These are phyloP conservation scores for Galemys pyrenaicus DNA, from an alignment of 2,113 vertebrate genomes.

Conservation along the genomic window DNA sequence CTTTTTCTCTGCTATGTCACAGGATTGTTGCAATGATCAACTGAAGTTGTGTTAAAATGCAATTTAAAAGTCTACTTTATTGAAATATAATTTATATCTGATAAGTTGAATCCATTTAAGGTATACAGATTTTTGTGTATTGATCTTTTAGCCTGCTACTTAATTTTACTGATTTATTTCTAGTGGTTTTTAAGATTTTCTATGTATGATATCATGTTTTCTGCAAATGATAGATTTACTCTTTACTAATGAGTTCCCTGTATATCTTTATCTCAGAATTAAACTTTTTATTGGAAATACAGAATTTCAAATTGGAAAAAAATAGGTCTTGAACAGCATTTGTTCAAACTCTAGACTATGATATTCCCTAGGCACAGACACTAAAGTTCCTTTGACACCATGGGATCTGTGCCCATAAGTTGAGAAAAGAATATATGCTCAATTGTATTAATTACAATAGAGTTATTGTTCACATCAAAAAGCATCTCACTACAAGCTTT, in stretches of 20 bases:
- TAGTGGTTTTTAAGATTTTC: too few species aligned
- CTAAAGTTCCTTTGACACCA: conserved; percentile 35
- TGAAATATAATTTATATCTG: neutral
- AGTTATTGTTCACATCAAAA: conserved; percentile 75
- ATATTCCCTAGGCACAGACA: neutral
- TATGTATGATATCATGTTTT: too few species aligned
- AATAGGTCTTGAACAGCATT: neutral
- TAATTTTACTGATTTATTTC: too few species aligned
- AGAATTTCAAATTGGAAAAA: too few species aligned
- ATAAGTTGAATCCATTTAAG: neutral
- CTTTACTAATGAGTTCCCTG: too few species aligned
- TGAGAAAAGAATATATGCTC: conserved; percentile 60
- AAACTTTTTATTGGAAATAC: too few species aligned
- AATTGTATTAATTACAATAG: conserved; percentile 66
- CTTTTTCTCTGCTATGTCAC: neutral
- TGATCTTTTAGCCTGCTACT: too few species aligned
- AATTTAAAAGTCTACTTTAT: neutral
- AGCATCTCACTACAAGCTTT: conserved; percentile 54
- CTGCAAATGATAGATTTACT: too few species aligned
- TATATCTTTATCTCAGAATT: neutral
- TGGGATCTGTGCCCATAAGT: conserved; percentile 58
- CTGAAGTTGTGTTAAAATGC: neutral
- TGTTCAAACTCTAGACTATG: conserved; percentile 46
- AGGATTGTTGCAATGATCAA: neutral
- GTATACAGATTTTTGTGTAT: too few species aligned